phyloP scores from a whole-genome alignment of 2,888 invertebrate species.

The Drosophila niveifrons region DNA sequence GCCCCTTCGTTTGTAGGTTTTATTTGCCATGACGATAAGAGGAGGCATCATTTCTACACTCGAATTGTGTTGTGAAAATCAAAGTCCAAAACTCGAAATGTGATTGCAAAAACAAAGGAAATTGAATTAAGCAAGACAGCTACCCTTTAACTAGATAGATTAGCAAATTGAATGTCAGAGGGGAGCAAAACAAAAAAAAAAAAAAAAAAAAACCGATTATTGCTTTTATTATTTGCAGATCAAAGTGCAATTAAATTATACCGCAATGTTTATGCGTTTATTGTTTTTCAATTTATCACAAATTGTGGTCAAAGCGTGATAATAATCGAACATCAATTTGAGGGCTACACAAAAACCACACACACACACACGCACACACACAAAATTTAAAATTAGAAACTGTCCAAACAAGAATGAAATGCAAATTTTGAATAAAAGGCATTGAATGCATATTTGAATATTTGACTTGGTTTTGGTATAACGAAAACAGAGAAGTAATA shows the following conservation, averaged over 20 bases:
- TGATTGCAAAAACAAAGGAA: conserved; percentile 23
- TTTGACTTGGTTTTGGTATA: conserved; percentile 6
- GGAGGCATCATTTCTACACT: conserved; percentile 18
- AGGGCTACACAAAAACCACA: conserved; percentile 31
- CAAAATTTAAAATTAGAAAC: conserved; percentile 47
- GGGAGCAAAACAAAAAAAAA: background rate
- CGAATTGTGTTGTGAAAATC: conserved; percentile 19
- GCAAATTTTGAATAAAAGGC: conserved; percentile 23
- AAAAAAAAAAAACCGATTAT: conserved; percentile 5
- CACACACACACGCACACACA: conserved; percentile 30
- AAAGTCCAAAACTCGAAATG: conserved; percentile 36
- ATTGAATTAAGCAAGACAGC: background rate
- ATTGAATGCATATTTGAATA: conserved; percentile 22
- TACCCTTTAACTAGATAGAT: background rate
- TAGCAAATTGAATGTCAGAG: background rate
- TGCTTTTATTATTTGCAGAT: conserved; percentile 20
- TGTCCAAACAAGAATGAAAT: conserved; percentile 31
- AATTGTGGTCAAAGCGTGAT: conserved; percentile 21
- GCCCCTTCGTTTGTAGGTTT: conserved; percentile 26
- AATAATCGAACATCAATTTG: conserved; percentile 26
- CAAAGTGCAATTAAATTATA: conserved; percentile 59
- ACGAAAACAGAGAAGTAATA: conserved; percentile 3
- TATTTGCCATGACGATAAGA: conserved; percentile 34
- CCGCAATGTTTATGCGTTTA: conserved; percentile 36
- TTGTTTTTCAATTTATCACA: conserved; percentile 39